Evolutionary conservation across 2,113 vertebrate genomes (phyloP).

Genomic region (Ploceus nigricollis): DNA sequence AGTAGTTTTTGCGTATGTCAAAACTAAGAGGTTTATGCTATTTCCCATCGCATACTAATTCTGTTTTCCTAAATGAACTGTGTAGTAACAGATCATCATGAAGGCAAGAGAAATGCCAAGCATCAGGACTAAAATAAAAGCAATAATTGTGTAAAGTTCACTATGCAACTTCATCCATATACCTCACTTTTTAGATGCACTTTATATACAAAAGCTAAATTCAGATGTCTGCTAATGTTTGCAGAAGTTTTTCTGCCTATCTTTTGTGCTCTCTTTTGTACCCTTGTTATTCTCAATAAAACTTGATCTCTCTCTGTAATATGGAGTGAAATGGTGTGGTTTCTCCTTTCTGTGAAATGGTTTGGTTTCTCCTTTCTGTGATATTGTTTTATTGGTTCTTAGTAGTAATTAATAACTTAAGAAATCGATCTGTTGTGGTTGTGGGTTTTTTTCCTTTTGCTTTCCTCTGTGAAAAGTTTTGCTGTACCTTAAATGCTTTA

Average conservation of each 20-base stretch:
- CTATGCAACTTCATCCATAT: background rate
- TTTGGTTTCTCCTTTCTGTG: background rate
- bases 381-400: background rate
- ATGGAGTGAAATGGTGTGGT: background rate
- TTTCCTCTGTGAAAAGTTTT: background rate
- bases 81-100: background rate
- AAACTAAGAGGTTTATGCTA: background rate
- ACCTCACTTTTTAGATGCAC: conserved; percentile 53
- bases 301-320: background rate
- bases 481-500: background rate
- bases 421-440: background rate
- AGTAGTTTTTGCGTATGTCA: background rate
- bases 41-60: background rate
- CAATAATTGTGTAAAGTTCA: background rate
- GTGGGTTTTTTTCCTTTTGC: background rate
- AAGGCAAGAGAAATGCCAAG: background rate
- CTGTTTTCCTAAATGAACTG: background rate
- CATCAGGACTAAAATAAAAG: background rate
- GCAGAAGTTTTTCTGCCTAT: background rate
- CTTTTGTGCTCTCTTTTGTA: background rate
- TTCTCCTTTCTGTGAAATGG: background rate
- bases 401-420: background rate
- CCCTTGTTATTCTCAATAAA: background rate
- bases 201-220: conserved; percentile 8
- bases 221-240: background rate